Percentiles rank a stretch among this genome's conserved stretches.
These are phyloP conservation scores for Muscidifurax raptorellus DNA, from an alignment of 1,140 invertebrate species.

Conservation along the genomic window DNA sequence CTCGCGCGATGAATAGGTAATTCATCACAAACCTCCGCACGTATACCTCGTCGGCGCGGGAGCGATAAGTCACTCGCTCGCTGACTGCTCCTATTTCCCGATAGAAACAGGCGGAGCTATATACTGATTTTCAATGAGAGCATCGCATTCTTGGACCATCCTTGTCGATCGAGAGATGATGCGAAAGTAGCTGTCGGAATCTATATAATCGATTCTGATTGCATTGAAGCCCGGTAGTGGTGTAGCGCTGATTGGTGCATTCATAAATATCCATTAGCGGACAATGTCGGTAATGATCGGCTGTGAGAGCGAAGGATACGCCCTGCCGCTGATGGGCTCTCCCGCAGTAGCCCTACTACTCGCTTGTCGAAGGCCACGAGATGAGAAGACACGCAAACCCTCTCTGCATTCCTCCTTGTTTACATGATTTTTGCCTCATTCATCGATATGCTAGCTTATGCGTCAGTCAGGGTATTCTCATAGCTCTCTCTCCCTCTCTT, in stretches of 20 bases:
- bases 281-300: slow-evolving; percentile 75
- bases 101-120: neutral
- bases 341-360: slow-evolving; percentile 62
- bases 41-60: neutral
- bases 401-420: neutral
- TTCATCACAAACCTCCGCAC: slow-evolving; percentile 31
- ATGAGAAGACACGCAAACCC: slow-evolving; percentile 4
- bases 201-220: slow-evolving; percentile 75
- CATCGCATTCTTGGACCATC: neutral
- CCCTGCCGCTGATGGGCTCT: slow-evolving; percentile 59
- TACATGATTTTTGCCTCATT: neutral
- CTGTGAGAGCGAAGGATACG: slow-evolving; percentile 67
- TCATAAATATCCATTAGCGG: slow-evolving; percentile 76
- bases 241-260: slow-evolving; percentile 74
- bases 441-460: neutral
- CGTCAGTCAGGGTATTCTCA: neutral
- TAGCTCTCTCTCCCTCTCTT: neutral
- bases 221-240: slow-evolving; percentile 75
- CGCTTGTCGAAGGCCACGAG: neutral
- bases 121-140: slow-evolving; percentile 14
- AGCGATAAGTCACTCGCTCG: neutral
- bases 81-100: neutral
- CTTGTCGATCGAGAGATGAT: neutral
- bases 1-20: slow-evolving; percentile 27
- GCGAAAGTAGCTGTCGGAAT: slow-evolving; percentile 13